Percentiles rank a stretch among this genome's conserved stretches.
phyloP scores from a whole-genome alignment of 1,140 invertebrate genomes.

The Hestina assimilis region DNA sequence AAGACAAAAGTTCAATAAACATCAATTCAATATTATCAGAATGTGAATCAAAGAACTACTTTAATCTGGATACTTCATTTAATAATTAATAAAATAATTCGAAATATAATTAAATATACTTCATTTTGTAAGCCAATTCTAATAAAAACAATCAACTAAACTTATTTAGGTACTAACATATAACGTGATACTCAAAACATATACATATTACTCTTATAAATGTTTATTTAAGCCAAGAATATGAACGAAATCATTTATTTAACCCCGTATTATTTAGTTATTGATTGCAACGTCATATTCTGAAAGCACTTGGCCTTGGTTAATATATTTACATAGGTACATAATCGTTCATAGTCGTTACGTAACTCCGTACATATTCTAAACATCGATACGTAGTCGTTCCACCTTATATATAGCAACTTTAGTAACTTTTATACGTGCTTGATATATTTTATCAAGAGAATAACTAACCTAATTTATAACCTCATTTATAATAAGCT shows the following conservation, averaged over 20 bases:
- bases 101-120: no score
- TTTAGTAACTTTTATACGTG: constrained; percentile 55
- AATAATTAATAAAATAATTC: no score
- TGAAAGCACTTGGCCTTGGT: constrained; percentile 72
- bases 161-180: no score
- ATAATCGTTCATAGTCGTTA: constrained; percentile 58
- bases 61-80: no score
- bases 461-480: constrained; percentile 49
- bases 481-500: no score
- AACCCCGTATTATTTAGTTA: constrained; percentile 29
- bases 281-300: constrained; percentile 38
- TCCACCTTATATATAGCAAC: constrained; percentile 28
- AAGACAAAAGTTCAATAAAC: no score
- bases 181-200: no score
- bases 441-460: constrained; percentile 35
- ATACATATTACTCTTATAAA: neutral
- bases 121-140: no score
- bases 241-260: constrained; percentile 15
- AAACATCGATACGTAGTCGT: constrained; percentile 35
- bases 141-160: no score
- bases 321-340: constrained; percentile 52
- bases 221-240: constrained; percentile 8
- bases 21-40: no score
- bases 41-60: no score
- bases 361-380: constrained; percentile 46